A percentile compares a stretch with the other conserved stretches of the same genome.
phyloP scores from a whole-genome alignment of 2,113 vertebrate genomes.

The Lagopus muta region DNA sequence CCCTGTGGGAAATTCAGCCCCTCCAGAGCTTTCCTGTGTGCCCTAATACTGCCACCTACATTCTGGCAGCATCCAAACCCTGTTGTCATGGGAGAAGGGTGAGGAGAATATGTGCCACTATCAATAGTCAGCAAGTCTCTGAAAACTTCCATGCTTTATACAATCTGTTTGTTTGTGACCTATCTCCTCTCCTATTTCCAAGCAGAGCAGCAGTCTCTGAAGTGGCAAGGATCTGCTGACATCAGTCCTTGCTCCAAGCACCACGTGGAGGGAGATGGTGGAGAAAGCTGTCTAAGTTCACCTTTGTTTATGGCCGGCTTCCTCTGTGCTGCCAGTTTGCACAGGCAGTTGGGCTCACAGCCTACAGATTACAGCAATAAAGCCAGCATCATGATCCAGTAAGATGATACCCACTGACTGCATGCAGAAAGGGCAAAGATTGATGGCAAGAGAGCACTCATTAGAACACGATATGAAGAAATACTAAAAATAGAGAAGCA shows the following conservation, averaged over 20 bases:
- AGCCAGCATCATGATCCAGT: background rate
- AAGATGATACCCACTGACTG: background rate
- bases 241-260: background rate
- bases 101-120: background rate
- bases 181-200: fast-evolving
- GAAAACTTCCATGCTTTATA: fast-evolving
- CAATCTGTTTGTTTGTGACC: fast-evolving
- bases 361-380: background rate
- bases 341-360: background rate
- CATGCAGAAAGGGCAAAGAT: conserved; percentile 15
- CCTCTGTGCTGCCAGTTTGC: background rate
- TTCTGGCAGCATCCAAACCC: background rate
- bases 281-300: background rate
- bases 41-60: fast-evolving
- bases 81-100: background rate
- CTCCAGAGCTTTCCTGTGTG: fast-evolving
- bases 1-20: background rate
- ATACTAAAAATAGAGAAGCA: conserved; percentile 54
- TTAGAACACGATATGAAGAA: conserved; percentile 16
- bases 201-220: background rate
- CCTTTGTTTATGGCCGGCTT: background rate
- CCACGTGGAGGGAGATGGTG: background rate
- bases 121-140: background rate
- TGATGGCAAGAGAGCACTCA: background rate
- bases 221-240: background rate